Evolutionary conservation across 2,113 vertebrate species (phyloP).

Genomic region (Ardeotis arabs): DNA sequence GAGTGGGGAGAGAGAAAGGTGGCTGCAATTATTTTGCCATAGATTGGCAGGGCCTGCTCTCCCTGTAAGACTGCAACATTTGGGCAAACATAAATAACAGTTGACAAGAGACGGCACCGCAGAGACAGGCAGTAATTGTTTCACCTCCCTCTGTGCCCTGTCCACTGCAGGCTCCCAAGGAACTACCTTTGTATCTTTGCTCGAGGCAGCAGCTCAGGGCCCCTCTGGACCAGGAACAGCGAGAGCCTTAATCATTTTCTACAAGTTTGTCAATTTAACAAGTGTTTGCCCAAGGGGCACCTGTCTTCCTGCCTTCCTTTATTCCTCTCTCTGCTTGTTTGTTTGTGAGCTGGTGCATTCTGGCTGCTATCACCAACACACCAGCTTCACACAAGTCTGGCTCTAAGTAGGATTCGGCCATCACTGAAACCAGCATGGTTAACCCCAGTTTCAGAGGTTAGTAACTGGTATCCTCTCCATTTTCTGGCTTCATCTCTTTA

Average conservation of each 20-base stretch:
- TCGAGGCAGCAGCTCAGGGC: slow-evolving; percentile 54
- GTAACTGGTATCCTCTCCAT: neutral
- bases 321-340: slow-evolving; percentile 55
- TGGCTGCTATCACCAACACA: slow-evolving; percentile 9
- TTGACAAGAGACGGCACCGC: slow-evolving; percentile 49
- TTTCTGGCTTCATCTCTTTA: neutral
- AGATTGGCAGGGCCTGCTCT: slow-evolving; percentile 54
- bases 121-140: slow-evolving; percentile 70
- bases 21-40: slow-evolving; percentile 51
- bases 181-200: slow-evolving; percentile 63
- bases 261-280: slow-evolving; percentile 73
- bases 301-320: slow-evolving; percentile 65
- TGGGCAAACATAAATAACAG: slow-evolving; percentile 67
- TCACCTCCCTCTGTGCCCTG: slow-evolving; percentile 69
- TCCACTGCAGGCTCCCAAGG: slow-evolving; percentile 60
- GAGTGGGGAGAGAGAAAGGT: neutral
- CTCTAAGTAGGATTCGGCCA: neutral
- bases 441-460: slow-evolving; percentile 31
- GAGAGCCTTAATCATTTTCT: slow-evolving; percentile 71
- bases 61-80: slow-evolving; percentile 52
- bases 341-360: slow-evolving; percentile 45
- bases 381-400: neutral
- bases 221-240: slow-evolving; percentile 61
- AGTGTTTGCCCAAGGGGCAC: slow-evolving; percentile 71
- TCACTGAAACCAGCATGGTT: neutral